These are phyloP conservation scores for Remorina albescens DNA, from an alignment of 2,797 vertebrate genomes.

Conservation along the genomic window DNA sequence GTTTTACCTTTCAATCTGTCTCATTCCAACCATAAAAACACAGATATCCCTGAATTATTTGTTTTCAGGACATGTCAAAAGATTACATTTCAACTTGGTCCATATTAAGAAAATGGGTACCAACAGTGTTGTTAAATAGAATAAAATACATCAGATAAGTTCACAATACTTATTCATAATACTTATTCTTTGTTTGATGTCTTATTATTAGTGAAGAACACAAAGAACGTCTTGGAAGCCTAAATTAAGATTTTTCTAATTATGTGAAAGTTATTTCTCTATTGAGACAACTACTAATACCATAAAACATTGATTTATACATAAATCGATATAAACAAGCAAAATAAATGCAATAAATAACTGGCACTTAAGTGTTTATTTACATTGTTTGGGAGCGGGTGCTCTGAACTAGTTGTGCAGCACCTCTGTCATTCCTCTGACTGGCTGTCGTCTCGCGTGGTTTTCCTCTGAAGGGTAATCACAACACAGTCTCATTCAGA, in stretches of 20 bases:
- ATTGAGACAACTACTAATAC: too few relatives aligned
- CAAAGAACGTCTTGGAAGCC: too few relatives aligned
- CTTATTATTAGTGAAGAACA: too few relatives aligned
- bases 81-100: neutral
- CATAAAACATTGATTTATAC: too few relatives aligned
- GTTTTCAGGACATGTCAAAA: neutral
- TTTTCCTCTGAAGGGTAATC: conserved; percentile 75
- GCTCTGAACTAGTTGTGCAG: conserved; percentile 26
- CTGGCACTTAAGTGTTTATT: conserved; percentile 28
- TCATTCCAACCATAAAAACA: too few relatives aligned
- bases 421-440: conserved; percentile 51
- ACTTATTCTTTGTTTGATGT: neutral
- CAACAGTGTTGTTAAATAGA: neutral
- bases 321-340: neutral
- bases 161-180: neutral
- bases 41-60: neutral
- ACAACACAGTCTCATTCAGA: conserved; percentile 66
- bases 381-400: conserved; percentile 30
- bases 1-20: too few relatives aligned
- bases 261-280: too few relatives aligned
- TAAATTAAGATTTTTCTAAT: too few relatives aligned
- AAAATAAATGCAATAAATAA: conserved; percentile 27
- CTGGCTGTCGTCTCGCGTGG: conserved; percentile 60
- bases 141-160: neutral
- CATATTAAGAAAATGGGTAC: neutral